phyloP scores from a whole-genome alignment of 2,113 vertebrate genomes.

The Sisor rabdophorus region DNA sequence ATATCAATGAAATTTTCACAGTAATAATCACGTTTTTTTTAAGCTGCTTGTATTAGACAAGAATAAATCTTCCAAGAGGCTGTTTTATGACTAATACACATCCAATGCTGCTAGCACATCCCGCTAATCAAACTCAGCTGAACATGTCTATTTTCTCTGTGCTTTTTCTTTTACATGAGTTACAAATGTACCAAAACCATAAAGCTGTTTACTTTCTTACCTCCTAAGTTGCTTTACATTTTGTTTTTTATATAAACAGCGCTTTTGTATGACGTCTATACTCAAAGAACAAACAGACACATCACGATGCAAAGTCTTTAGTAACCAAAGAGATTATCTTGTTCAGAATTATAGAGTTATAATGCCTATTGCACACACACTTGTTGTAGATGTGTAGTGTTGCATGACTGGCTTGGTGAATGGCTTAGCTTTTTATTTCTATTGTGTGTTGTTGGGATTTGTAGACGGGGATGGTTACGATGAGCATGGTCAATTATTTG shows the following conservation, averaged over 20 bases:
- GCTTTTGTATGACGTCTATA: neutral
- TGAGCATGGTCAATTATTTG: slow-evolving; percentile 35
- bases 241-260: neutral
- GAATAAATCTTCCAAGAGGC: slow-evolving; percentile 14
- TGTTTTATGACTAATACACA: neutral
- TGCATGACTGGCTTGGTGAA: slow-evolving; percentile 23
- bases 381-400: slow-evolving; percentile 15
- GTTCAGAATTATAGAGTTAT: neutral
- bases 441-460: neutral
- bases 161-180: slow-evolving; percentile 8
- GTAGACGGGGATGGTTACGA: slow-evolving; percentile 3
- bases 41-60: slow-evolving; percentile 3
- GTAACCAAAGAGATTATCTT: slow-evolving; percentile 13
- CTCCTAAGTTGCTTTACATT: neutral
- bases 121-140: neutral
- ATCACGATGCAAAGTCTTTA: slow-evolving; percentile 7
- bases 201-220: neutral
- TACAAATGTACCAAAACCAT: neutral
- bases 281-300: neutral
- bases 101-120: neutral
- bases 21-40: neutral
- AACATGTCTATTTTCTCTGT: neutral
- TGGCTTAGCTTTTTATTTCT: slow-evolving; percentile 16
- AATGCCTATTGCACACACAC: neutral
- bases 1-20: neutral